Evolutionary conservation across 2,797 vertebrate species (phyloP).

Genomic region (Falco rusticolus): DNA sequence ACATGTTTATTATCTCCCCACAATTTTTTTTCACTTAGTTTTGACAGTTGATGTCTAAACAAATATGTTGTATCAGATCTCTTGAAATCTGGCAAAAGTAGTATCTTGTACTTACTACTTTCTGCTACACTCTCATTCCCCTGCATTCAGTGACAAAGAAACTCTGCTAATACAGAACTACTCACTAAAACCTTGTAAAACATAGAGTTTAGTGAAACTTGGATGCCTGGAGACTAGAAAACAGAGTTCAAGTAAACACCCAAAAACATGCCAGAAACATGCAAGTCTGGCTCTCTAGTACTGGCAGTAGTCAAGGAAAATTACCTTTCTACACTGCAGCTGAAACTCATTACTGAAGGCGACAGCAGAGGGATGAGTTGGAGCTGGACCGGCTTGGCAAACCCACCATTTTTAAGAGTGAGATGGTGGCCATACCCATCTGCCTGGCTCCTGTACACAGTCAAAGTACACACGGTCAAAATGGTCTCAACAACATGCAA

Average conservation of each 20-base stretch:
- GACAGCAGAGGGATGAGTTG: constrained; percentile 41
- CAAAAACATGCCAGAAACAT: constrained; percentile 63
- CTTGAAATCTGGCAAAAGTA: constrained; percentile 40
- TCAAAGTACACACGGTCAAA: background rate
- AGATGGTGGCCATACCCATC: background rate
- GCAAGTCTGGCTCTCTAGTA: constrained; percentile 40
- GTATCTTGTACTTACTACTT: background rate
- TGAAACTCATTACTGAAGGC: constrained; percentile 51
- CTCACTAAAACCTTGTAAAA: background rate
- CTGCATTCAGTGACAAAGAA: background rate
- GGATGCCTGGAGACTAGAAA: constrained; percentile 53
- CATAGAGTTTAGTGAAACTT: background rate
- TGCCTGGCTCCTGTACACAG: background rate
- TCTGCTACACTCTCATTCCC: background rate
- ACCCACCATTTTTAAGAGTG: background rate
- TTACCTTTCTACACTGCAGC: constrained; percentile 64
- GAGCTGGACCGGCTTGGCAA: constrained; percentile 35
- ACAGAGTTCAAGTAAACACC: constrained; percentile 61
- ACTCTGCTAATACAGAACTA: background rate
- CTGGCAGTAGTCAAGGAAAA: constrained; percentile 65
- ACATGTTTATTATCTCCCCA: background rate
- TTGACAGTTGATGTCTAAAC: constrained; percentile 41
- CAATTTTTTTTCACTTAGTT: background rate
- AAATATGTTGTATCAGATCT: background rate
- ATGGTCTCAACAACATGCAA: background rate